These are phyloP conservation scores for Melanotaenia parkinsoni DNA, from an alignment of 2,797 vertebrate species.

Conservation along the genomic window DNA sequence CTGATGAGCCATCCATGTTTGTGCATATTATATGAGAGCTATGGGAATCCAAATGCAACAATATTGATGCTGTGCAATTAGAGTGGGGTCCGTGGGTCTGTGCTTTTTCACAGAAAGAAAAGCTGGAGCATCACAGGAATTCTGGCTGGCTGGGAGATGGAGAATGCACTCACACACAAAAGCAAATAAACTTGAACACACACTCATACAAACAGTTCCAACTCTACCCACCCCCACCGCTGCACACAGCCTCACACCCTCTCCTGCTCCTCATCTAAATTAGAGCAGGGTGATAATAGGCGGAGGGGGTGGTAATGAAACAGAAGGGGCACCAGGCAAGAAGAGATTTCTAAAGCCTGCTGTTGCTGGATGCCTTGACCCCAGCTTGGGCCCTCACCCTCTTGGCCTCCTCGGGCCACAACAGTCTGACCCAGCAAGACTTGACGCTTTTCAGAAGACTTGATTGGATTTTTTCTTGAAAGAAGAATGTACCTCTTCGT, in stretches of 20 bases:
- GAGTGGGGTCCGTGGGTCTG: conserved; percentile 78
- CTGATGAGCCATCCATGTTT: conserved; percentile 58
- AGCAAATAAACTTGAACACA: conserved; percentile 9
- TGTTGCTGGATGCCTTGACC: conserved; percentile 64
- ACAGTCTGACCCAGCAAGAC: conserved; percentile 27
- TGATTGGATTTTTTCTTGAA: conserved; percentile 57
- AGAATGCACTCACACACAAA: conserved; percentile 26
- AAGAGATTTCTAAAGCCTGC: conserved; percentile 62
- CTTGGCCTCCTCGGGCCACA: conserved; percentile 28
- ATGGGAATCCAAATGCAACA: conserved; percentile 81
- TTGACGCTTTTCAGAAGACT: conserved; percentile 36
- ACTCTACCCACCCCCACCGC: not conserved
- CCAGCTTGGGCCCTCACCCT: conserved; percentile 46
- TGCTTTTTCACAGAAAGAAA: conserved; percentile 62
- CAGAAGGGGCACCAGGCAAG: conserved; percentile 77
- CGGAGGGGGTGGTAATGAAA: conserved; percentile 78
- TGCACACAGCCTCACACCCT: not conserved
- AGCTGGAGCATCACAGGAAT: conserved; percentile 66
- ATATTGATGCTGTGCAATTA: conserved; percentile 85
- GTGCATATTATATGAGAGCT: conserved; percentile 76
- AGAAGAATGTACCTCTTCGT: conserved; percentile 2
- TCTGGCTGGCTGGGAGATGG: conserved; percentile 38
- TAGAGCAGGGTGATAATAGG: conserved; percentile 69
- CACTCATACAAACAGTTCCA: not conserved
- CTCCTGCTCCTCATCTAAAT: conserved; percentile 62